Conservation (phyloP, 2,888 invertebrate genomes). For the Andrena haemorrhoa region DNA sequence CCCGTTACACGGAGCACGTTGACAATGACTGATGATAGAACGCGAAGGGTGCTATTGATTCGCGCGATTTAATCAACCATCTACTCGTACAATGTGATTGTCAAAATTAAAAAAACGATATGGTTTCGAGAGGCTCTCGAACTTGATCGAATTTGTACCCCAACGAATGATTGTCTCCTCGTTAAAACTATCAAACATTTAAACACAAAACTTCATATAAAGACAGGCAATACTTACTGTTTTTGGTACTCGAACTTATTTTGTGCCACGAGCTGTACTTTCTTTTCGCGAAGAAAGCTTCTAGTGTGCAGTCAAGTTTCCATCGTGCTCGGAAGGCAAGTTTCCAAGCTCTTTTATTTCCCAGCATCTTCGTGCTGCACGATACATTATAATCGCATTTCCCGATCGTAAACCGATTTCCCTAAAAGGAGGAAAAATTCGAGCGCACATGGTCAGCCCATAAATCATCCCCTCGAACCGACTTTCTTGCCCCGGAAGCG, state of each 20-base stretch:
- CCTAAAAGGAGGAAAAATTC: constrained; percentile 14
- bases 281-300: neutral
- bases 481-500: constrained; percentile 1
- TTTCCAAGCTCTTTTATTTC: neutral
- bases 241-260: neutral
- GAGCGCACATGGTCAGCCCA: constrained; percentile 38
- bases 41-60: neutral
- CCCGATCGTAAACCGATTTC: constrained; percentile 28
- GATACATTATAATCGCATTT: constrained; percentile 35
- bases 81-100: neutral
- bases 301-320: neutral
- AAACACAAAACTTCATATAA: too few relatives aligned
- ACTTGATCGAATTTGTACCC: too few relatives aligned
- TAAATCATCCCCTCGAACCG: constrained; percentile 45
- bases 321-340: neutral
- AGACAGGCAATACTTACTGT: neutral
- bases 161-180: neutral
- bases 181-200: neutral
- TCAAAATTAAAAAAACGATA: neutral
- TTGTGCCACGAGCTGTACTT: too few relatives aligned
- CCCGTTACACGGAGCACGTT: neutral
- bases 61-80: neutral
- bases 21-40: neutral
- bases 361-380: neutral
- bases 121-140: neutral